Conservation (phyloP, 2,797 vertebrate species). For the Acrocephalus scirpaceus region DNA sequence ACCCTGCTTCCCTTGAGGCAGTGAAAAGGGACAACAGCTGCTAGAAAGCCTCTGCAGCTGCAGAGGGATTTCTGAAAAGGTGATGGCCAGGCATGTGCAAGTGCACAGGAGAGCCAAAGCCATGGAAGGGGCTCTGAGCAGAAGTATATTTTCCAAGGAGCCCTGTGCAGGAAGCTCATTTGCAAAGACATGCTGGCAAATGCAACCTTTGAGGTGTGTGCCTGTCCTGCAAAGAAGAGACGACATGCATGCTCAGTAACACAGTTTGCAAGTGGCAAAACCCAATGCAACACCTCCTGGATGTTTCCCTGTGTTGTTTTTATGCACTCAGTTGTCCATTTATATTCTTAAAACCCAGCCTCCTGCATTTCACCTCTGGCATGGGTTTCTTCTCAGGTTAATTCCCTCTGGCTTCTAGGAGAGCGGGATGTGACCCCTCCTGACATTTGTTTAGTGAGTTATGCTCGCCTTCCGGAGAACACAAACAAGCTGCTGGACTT, state of each 20-base stretch:
- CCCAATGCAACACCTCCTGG: background rate
- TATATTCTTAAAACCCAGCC: background rate
- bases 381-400: constrained; percentile 16
- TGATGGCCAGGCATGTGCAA: background rate
- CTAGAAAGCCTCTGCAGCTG: background rate
- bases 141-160: background rate
- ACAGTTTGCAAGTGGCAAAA: background rate
- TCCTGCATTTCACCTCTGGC: background rate
- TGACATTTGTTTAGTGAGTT: constrained; percentile 67
- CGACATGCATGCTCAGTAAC: fast-evolving
- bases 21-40: background rate
- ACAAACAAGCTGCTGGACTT: constrained; percentile 56
- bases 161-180: background rate
- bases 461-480: constrained; percentile 45
- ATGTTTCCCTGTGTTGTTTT: background rate
- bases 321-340: fast-evolving
- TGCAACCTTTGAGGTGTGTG: background rate
- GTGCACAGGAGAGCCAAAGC: background rate
- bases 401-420: constrained; percentile 26
- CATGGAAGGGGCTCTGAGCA: background rate
- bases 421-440: constrained; percentile 32
- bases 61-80: background rate
- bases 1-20: background rate
- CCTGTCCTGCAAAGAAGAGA: background rate
- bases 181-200: background rate